Evolutionary conservation across 2,888 invertebrate genomes (phyloP).

Genomic region (Euplagia quadripunctaria): DNA sequence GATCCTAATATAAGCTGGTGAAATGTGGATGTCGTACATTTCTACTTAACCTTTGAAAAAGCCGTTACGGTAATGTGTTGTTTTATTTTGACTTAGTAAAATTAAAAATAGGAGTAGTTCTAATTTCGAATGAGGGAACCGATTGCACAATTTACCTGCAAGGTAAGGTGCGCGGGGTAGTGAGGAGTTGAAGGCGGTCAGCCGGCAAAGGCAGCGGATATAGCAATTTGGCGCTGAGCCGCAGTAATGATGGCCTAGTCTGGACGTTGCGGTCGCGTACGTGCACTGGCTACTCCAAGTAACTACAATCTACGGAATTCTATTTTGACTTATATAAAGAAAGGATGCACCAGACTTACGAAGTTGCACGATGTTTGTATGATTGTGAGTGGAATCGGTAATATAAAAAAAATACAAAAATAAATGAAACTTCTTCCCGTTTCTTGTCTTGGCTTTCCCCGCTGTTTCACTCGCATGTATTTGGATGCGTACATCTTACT

Average conservation of each 20-base stretch:
- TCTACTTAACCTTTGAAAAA: no score
- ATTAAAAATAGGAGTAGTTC: constrained; percentile 25
- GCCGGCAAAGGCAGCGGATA: constrained; percentile 68
- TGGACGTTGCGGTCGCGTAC: constrained; percentile 67
- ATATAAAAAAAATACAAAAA: not conserved
- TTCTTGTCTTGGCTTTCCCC: not conserved
- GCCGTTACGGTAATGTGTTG: not conserved
- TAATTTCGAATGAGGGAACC: constrained; percentile 44
- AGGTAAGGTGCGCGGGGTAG: constrained; percentile 21
- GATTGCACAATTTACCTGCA: constrained; percentile 43
- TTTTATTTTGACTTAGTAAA: not conserved
- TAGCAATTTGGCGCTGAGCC: constrained; percentile 80
- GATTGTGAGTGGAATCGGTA: not conserved
- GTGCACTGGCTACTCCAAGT: constrained; percentile 70
- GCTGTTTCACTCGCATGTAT: not conserved
- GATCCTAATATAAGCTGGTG: no score
- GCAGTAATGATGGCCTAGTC: constrained; percentile 72
- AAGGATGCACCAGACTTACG: constrained; percentile 13
- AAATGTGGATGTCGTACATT: no score
- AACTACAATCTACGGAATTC: constrained; percentile 47
- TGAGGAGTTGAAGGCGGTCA: constrained; percentile 34
- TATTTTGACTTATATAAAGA: constrained; percentile 49
- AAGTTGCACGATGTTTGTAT: constrained; percentile 1
- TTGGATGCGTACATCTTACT: no score
- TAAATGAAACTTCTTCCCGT: not conserved